These are phyloP conservation scores for Lepus timidus DNA, from an alignment of 2,113 vertebrate genomes.

Conservation along the genomic window DNA sequence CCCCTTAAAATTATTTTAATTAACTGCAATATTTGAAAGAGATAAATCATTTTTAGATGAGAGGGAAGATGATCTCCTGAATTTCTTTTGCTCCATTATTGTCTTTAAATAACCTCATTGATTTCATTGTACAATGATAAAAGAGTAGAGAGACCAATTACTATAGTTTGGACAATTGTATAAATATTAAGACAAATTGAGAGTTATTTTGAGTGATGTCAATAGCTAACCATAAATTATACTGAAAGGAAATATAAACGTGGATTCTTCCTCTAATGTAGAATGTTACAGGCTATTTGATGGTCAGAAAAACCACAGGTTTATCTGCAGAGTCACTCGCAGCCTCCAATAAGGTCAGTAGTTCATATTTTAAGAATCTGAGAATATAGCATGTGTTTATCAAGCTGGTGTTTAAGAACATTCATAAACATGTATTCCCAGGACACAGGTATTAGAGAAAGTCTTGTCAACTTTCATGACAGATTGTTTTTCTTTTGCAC, in stretches of 20 bases:
- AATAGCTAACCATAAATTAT: constrained; percentile 62
- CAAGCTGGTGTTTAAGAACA: constrained; percentile 68
- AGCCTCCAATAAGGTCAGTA: constrained; percentile 42
- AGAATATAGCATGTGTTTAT: constrained; percentile 32
- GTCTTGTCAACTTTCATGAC: constrained; percentile 65
- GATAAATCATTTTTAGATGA: constrained; percentile 44
- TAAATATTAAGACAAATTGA: constrained; percentile 64
- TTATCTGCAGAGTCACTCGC: constrained; percentile 35
- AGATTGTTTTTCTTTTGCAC: constrained; percentile 74
- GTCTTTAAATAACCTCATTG: constrained; percentile 49
- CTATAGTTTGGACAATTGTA: constrained; percentile 39
- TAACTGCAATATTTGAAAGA: constrained; percentile 48
- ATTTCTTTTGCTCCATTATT: constrained; percentile 29
- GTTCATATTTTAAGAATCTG: constrained; percentile 59
- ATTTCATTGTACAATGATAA: constrained; percentile 42
- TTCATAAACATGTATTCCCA: constrained; percentile 67
- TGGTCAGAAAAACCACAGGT: constrained; percentile 57
- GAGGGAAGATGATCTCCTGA: constrained; percentile 29
- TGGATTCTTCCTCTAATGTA: background rate
- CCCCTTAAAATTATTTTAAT: background rate
- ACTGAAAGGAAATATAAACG: constrained; percentile 48
- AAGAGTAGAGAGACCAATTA: constrained; percentile 40
- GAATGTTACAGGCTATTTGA: background rate
- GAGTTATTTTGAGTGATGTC: constrained; percentile 73
- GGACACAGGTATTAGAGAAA: constrained; percentile 70